Evolutionary conservation across 2,113 vertebrate genomes (phyloP), one percentile per base, ranked within the genome.

Genomic region (Indicator maculatus): DNA sequence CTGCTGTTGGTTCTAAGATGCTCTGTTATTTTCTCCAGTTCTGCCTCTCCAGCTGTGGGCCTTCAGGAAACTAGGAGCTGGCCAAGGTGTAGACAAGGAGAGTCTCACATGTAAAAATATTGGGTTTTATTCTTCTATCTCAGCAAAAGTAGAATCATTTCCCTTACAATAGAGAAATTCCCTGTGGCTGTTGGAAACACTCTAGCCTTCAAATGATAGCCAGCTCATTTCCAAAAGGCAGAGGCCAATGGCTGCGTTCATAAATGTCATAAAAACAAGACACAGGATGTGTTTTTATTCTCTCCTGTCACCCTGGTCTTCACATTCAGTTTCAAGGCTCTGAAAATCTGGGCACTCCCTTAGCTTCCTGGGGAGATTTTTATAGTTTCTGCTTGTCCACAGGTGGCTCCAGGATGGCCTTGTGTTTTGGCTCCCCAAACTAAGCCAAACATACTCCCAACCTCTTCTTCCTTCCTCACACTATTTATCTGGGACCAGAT

Each of bases 221-320:
- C 70, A 90, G 39, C 78, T 89, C 52, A n/a, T 70, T 96, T 90
- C 84, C 60, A 64, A 70, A 85, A 77, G 77, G 89, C 63, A 85
- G 39, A 85, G 10, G 60, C 83, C 82, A 89, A 23, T 71, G 86
- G 12, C 78, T 87, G 7, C 69, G 63, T 67, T 91, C 52, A 53
- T 87, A 94, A 95, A 95, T 89, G 87, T 75, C 70, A 65, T 75
- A 75, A 93, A 92, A 93, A 92, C 93, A 93, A 91, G 60, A 52
- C 41, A 71, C 71, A 91, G 87, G 60, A 89, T 88, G 71, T 73
- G 36, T 89, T 93, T 83, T 80, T 90, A 47, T 93, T 83, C 45
- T 87, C 9, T 63, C 56, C 63, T 85, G 67, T 63, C 81, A 70
- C 79, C 31, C 60, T 89, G 10, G 16, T 87, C 75, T 56, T 85